Evolutionary conservation across 2,797 vertebrate genomes (phyloP).

Genomic region (Sarcoramphus papa): DNA sequence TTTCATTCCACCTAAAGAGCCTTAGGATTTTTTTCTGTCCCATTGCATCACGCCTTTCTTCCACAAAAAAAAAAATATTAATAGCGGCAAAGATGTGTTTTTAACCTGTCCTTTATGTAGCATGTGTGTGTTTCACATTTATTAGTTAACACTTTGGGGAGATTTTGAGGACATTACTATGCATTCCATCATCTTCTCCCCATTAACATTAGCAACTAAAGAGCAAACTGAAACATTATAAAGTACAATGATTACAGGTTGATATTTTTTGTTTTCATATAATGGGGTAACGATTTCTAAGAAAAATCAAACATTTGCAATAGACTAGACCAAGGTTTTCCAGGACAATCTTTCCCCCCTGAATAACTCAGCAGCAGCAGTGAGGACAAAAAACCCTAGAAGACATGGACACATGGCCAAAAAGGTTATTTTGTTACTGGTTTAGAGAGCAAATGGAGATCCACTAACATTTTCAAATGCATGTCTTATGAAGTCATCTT

Average conservation of each 20-base stretch:
- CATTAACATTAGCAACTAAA: neutral
- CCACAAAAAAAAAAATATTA: too few species aligned
- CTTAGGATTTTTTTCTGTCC: neutral
- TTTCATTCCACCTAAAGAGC: neutral
- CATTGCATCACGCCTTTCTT: neutral
- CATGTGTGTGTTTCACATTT: neutral
- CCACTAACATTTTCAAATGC: neutral
- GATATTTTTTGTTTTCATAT: neutral
- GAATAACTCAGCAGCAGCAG: neutral
- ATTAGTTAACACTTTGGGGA: neutral
- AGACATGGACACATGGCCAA: rapidly evolving
- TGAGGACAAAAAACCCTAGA: neutral
- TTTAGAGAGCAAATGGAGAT: neutral
- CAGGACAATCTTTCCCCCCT: neutral
- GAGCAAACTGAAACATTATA: neutral
- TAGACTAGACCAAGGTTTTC: neutral
- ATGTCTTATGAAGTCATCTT: neutral
- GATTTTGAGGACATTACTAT: neutral
- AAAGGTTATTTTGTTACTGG: neutral
- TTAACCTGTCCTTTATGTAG: neutral
- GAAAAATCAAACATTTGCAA: neutral
- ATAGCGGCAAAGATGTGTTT: neutral
- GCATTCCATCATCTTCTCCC: neutral
- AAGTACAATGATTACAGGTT: neutral
- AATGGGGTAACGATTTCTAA: neutral